Percentiles rank a stretch among this genome's conserved stretches.
Conservation (phyloP, 2,113 vertebrate genomes). For the Gila orcuttii region DNA sequence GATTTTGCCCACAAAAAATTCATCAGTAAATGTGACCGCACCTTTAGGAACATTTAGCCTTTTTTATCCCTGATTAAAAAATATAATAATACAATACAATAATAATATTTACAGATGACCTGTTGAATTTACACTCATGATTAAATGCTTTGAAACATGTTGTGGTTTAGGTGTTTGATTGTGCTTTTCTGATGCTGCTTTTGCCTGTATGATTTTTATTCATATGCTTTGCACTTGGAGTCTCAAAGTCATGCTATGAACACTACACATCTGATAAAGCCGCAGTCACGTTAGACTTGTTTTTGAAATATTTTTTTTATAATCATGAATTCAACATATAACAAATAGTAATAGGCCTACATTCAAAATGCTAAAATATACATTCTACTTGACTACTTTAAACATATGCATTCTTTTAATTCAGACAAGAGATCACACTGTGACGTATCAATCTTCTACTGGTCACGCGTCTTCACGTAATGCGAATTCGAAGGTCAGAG, state of each 20-base stretch:
- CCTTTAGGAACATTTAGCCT: background rate
- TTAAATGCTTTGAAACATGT: background rate
- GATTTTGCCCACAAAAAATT: background rate
- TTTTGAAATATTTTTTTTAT: too few species aligned
- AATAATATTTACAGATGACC: background rate
- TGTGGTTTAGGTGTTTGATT: background rate
- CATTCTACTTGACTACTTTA: too few species aligned
- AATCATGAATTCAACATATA: too few species aligned
- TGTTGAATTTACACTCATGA: background rate
- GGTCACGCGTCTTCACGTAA: too few species aligned
- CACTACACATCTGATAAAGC: background rate
- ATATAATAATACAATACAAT: too few species aligned
- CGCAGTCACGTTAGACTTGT: too few species aligned
- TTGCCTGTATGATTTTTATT: background rate
- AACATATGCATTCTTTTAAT: too few species aligned
- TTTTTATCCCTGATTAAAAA: background rate
- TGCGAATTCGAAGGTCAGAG: too few species aligned
- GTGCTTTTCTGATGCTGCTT: background rate
- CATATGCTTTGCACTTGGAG: slow-evolving; percentile 1
- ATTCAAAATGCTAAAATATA: too few species aligned
- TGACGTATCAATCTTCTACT: too few species aligned
- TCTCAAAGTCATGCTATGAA: background rate
- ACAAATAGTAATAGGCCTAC: too few species aligned
- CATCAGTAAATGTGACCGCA: background rate
- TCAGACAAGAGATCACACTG: too few species aligned